These are phyloP conservation scores for Calcarius lapponicus DNA, from an alignment of 2,797 vertebrate genomes.

Conservation along the genomic window DNA sequence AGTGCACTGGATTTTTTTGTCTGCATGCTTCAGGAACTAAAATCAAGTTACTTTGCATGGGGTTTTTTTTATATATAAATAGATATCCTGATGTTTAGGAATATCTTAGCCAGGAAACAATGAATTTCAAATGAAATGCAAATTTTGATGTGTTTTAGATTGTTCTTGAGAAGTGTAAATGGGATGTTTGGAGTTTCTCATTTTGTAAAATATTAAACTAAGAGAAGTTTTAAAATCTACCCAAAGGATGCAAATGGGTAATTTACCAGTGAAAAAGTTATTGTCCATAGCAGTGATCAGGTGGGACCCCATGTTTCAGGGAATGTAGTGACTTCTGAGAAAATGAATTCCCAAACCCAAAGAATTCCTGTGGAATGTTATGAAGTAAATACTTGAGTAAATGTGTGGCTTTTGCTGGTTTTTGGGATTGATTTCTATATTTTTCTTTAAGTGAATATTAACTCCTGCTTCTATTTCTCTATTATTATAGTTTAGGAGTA, in stretches of 20 bases:
- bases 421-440: not conserved
- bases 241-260: not conserved
- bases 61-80: not conserved
- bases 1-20: not conserved
- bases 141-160: not conserved
- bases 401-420: not conserved
- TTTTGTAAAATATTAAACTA: constrained; percentile 6
- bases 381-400: not conserved
- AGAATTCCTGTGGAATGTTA: not conserved
- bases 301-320: constrained; percentile 17
- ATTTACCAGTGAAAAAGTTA: not conserved
- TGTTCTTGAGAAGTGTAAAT: not conserved
- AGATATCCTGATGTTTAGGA: not conserved
- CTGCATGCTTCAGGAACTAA: not conserved
- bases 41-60: not conserved
- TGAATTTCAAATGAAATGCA: not conserved
- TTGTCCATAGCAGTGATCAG: not conserved
- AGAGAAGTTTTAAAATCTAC: constrained; percentile 33
- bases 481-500: not conserved
- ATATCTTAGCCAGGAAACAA: not conserved
- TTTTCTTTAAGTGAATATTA: not conserved
- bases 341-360: not conserved
- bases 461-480: not conserved
- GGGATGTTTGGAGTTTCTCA: constrained; percentile 20
- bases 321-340: not conserved